A percentile compares a stretch with the other conserved stretches of the same genome.
phyloP scores from a whole-genome alignment of 2,113 vertebrate species.

The Nycticebus coucang region DNA sequence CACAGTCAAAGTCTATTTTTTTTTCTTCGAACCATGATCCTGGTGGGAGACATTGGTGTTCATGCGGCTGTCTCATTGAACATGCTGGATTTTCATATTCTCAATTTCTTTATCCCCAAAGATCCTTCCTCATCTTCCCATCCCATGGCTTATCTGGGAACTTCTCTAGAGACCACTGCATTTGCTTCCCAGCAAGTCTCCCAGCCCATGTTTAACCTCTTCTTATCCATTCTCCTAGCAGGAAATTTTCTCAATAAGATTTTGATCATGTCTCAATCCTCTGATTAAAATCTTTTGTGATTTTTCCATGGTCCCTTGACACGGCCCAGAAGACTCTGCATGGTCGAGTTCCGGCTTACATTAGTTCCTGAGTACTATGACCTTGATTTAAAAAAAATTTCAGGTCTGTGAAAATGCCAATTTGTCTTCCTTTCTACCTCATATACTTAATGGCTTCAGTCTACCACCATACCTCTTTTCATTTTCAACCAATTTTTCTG shows the following conservation, averaged over 20 bases:
- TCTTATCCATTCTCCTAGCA: neutral
- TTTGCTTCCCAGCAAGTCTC: neutral
- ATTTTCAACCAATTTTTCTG: conserved; percentile 1
- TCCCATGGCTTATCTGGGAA: neutral
- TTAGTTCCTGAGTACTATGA: neutral
- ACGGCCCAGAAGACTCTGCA: neutral
- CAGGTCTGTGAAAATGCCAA: neutral
- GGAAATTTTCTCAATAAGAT: conserved; percentile 14
- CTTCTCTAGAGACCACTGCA: neutral
- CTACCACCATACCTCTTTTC: neutral
- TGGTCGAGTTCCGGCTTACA: neutral
- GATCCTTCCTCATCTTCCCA: neutral
- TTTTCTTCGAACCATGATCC: neutral
- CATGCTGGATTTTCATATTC: neutral
- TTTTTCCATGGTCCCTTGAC: neutral
- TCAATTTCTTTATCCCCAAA: neutral
- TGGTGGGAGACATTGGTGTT: neutral
- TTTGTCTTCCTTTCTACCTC: neutral
- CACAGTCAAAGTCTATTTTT: neutral
- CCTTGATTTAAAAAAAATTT: neutral
- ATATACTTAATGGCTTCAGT: neutral
- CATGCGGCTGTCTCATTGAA: neutral
- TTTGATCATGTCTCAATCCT: neutral
- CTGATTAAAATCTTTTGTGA: neutral
- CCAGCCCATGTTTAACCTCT: neutral